Evolutionary conservation across 2,113 vertebrate genomes (phyloP), one percentile per base, ranked within the genome.

Genomic region (Aegotheles bennettii): DNA sequence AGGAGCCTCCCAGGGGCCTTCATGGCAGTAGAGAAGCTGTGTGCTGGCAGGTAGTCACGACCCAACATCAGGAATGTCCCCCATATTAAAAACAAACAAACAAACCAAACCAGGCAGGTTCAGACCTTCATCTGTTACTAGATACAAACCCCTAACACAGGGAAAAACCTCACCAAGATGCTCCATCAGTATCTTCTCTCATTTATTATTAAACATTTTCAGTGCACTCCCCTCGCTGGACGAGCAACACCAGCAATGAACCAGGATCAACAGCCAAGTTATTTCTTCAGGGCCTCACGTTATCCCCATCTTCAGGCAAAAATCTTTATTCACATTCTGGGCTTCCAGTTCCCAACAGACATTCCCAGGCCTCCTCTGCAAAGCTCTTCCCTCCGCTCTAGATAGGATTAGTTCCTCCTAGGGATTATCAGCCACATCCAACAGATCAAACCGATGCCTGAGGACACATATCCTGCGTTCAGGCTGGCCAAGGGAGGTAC

Each of bases 401-500:
- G 43, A 84, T 1, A 47, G 69, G 76, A 94, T 94, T 85, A 87
- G 69, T 1, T 67, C 50, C 79, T 86, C 74, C 48, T 3, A 47
- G 64, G 74, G 88, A 87, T 95, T 88, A 92, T 68, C 75, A 75
- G 56, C 60, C 83, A 53, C 83, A 74, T 94, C 88, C 85, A 56
- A 85, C 82, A 3, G 3, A 11, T 0, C 29, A 6, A 57, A 75
- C 54, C 0, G 2, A 25, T 76, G 94, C 67, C 89, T 7, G 11
- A 79, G 82, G 91, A 89, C 87, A 36, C 1, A 0, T 15, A 87
- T 13, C 59, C 38, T 7, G 26, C 40, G 5, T 4, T 53, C 26
- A 15, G 1, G 1, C 20, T 1, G 9, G 56, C 56, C 48, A 23
- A 75, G 43, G 77, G 65, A 86, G 83, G 68, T 35, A 29, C 21